Evolutionary conservation across 1,140 invertebrate genomes (phyloP).

Genomic region (Meloidogyne exigua): DNA sequence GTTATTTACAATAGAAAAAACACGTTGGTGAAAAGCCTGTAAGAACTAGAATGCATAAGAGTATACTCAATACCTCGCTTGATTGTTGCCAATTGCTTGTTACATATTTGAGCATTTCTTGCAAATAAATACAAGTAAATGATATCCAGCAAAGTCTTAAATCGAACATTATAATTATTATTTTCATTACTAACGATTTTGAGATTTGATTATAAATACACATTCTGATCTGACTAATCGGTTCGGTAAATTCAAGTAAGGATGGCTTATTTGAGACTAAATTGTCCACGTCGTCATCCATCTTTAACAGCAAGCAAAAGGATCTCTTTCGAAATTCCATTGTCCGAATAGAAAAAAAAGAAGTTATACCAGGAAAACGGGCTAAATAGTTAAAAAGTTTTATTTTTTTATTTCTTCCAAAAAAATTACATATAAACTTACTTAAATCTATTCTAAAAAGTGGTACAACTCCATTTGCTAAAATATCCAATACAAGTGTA

Average conservation of each 20-base stretch:
- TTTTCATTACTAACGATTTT: not conserved
- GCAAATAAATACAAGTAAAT: slow-evolving; percentile 22
- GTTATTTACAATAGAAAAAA: slow-evolving; percentile 8
- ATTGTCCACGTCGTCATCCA: not conserved
- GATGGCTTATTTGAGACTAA: not conserved
- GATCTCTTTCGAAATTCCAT: not conserved
- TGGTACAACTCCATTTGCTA: slow-evolving; percentile 9
- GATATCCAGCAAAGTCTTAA: slow-evolving; percentile 30
- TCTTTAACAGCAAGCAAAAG: not conserved
- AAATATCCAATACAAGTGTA: slow-evolving; percentile 14
- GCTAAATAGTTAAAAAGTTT: too few relatives aligned
- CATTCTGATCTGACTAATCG: not conserved
- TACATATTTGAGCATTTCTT: slow-evolving; percentile 26
- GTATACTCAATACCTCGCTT: slow-evolving; percentile 11
- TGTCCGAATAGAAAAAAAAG: not conserved
- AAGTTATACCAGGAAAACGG: not conserved
- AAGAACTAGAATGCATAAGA: not conserved
- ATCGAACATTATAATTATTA: not conserved
- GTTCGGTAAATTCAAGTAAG: not conserved
- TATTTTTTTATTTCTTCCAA: too few relatives aligned
- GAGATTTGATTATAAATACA: slow-evolving; percentile 17
- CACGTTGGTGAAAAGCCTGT: slow-evolving; percentile 22
- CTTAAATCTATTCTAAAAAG: not conserved
- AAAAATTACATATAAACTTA: not conserved
- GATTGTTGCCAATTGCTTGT: slow-evolving; percentile 23